Conservation (phyloP, 2,113 vertebrate species). For the Myxocyprinus asiaticus region DNA sequence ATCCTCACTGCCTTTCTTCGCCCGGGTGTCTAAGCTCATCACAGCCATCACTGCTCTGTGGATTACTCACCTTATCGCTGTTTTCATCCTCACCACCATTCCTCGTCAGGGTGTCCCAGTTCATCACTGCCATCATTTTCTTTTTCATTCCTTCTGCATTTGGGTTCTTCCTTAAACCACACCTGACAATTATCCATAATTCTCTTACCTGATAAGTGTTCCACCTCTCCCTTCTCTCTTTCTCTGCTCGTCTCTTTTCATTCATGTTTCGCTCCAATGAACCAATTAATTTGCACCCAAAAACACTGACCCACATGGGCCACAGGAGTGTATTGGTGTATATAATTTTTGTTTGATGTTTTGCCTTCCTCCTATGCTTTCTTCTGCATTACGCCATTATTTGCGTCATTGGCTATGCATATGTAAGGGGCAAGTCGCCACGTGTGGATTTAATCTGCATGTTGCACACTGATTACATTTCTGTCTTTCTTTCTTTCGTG, state of each 20-base stretch:
- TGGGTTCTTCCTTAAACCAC: slow-evolving; percentile 49
- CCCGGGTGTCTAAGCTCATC: too few species aligned
- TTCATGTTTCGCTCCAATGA: slow-evolving; percentile 68
- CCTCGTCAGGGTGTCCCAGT: too few species aligned
- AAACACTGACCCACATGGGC: slow-evolving; percentile 20
- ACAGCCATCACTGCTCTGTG: too few species aligned
- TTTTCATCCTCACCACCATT: too few species aligned
- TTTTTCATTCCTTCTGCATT: too few species aligned
- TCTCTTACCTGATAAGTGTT: slow-evolving; percentile 63
- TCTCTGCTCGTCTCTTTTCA: neutral
- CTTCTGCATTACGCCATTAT: neutral
- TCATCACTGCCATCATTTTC: too few species aligned
- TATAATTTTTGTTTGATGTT: slow-evolving; percentile 25
- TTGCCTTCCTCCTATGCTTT: slow-evolving; percentile 11
- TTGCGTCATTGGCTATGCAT: neutral
- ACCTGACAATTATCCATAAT: slow-evolving; percentile 73
- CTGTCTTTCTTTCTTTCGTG: neutral
- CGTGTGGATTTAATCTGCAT: neutral
- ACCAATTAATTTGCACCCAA: slow-evolving; percentile 71
- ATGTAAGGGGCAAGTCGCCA: neutral
- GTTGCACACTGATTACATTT: neutral
- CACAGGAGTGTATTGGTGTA: slow-evolving; percentile 4
- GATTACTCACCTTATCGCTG: too few species aligned
- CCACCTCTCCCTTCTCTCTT: neutral
- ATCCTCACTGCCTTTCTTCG: too few species aligned